Evolutionary conservation across 2,797 vertebrate species (phyloP).

Genomic region (Ceyx erithaca): DNA sequence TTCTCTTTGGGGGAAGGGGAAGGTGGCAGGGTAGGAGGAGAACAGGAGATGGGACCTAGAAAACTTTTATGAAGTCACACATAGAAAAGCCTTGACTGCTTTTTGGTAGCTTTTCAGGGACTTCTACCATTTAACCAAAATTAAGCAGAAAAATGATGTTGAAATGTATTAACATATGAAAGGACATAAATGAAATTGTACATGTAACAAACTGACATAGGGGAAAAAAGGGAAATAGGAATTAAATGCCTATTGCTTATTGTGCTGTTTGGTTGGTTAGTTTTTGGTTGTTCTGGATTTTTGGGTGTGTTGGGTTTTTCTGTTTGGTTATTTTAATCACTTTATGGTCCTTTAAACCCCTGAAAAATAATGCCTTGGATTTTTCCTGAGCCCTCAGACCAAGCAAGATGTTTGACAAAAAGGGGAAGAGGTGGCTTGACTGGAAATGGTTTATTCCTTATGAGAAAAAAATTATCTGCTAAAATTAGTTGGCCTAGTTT

Average conservation of each 20-base stretch:
- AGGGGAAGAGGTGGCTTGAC: neutral
- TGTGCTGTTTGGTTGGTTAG: neutral
- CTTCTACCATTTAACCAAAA: neutral
- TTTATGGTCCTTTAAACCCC: neutral
- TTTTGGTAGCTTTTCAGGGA: neutral
- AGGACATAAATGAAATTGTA: neutral
- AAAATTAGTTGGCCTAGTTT: neutral
- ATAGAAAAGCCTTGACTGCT: neutral
- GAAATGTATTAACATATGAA: neutral
- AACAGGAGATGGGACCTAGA: neutral
- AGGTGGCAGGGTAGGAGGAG: neutral
- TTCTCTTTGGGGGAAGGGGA: neutral
- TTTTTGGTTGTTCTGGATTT: no score
- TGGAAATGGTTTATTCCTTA: neutral
- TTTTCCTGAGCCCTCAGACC: neutral
- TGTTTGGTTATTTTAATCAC: fast-evolving
- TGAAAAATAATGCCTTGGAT: neutral
- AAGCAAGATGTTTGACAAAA: neutral
- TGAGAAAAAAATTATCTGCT: neutral
- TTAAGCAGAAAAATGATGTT: neutral
- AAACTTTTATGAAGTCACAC: neutral
- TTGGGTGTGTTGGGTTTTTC: neutral
- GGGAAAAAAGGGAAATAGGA: neutral
- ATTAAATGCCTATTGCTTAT: neutral
- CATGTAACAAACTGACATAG: neutral